Evolutionary conservation across 1,140 invertebrate species (phyloP).

Genomic region (Rhyzopertha dominica): DNA sequence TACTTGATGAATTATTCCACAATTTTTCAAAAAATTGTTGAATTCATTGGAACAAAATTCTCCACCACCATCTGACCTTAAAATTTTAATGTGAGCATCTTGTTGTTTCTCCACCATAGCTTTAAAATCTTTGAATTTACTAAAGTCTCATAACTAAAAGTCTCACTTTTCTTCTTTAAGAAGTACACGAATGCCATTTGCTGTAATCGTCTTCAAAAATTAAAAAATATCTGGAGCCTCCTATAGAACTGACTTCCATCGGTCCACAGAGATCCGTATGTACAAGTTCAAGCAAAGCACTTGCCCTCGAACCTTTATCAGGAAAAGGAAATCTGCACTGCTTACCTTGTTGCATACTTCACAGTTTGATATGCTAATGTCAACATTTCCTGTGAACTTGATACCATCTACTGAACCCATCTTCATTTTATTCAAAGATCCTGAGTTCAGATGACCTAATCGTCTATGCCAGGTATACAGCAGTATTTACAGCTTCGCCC

Average conservation of each 20-base stretch:
- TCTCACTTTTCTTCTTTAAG: constrained; percentile 36
- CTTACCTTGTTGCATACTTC: constrained; percentile 37
- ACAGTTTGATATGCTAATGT: constrained; percentile 21
- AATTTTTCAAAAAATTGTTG: constrained; percentile 26
- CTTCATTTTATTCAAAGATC: constrained; percentile 18
- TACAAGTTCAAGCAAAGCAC: constrained; percentile 33
- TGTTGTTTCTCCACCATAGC: constrained; percentile 32
- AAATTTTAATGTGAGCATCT: constrained; percentile 34
- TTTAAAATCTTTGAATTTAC: constrained; percentile 38
- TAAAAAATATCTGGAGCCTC: constrained; percentile 41
- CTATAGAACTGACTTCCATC: constrained; percentile 32
- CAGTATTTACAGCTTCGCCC: constrained; percentile 45
- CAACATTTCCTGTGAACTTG: constrained; percentile 16
- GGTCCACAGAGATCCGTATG: constrained; percentile 40
- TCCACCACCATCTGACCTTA: constrained; percentile 24
- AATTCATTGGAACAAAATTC: constrained; percentile 35
- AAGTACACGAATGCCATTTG: constrained; percentile 41
- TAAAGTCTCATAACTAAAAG: constrained; percentile 26
- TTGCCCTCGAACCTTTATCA: constrained; percentile 21
- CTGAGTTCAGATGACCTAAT: constrained; percentile 34
- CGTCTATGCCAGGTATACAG: constrained; percentile 36
- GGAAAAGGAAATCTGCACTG: constrained; percentile 32
- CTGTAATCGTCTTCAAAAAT: constrained; percentile 43
- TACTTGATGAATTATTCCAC: constrained; percentile 30
- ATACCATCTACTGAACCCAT: constrained; percentile 20